Base-by-base conservation (phyloP, 2,888 invertebrate genomes). In the Dorcus hopei region DNA sequence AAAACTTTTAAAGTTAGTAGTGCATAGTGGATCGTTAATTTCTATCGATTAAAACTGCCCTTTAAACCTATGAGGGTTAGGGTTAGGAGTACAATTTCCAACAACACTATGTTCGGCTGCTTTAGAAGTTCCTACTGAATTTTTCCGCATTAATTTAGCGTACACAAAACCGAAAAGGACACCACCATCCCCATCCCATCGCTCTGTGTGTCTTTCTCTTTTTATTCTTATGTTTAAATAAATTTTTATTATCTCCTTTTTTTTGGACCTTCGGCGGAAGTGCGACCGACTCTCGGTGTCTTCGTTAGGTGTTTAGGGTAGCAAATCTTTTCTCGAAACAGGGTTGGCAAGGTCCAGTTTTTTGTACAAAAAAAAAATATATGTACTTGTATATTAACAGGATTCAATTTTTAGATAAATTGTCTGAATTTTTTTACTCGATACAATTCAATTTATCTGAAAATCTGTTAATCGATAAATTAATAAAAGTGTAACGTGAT, bases 11-110 rank as follows among this genome's bases (percentile, higher is more conserved):
- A 71, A 72, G 66, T 64, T 54, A 59, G 69, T 70, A 65, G 72
- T 60, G 64, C 71, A 68, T 73, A 72, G 73, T 72, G 74, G 68
- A 68, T 64, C 68, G 64, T 71, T 33, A 33, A 45, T 23, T 45
- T 45, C 1, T 23, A 33, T 33, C 26, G 19, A 19, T 45, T 45
- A 45, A 68, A 70, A 65, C 68, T 68, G 59, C 69, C 65, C 71
- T 70, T 74, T 70, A 69, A 56, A 76, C 75, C 78, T 77, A 78
- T 77, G 78, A 77, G 77, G 77, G 77, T 78, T 69, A 71, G 65
- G 65, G 64, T 61, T 55, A 60, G 52, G 58, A 60, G 23, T 56
- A 6, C 38, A 51, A 45, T 49, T 56, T 23, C 51, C 56, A 56
- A 9, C 56, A 41, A 65, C 62, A 65, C 68, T 68, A 68, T 67